Base-by-base conservation (phyloP, 2,797 vertebrate genomes). In the Lepus townsendii region DNA sequence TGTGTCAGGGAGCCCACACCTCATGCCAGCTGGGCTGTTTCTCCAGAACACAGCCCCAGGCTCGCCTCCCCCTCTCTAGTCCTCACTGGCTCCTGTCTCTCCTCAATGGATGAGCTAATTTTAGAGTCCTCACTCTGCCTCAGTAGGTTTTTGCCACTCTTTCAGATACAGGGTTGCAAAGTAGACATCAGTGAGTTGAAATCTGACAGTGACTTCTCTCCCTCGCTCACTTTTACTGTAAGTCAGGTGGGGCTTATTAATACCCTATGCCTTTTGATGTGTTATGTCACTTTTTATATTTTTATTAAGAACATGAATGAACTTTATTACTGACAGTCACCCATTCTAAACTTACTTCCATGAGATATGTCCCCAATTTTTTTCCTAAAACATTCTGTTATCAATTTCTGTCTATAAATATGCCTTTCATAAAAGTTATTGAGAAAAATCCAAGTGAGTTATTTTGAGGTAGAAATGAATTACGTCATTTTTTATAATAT, bases 401-500 rank as follows among this genome's bases (percentile, higher is more conserved):
- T 35, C 84, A 66, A 20, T 96, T 93, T 95, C 62, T 83, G 17
- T 72, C 68, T 90, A 14, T 72, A 92, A 85, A 60, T 65, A 88
- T n/a, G 32, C 16, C 42, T 77, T 92, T 80, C 87, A 79, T 85
- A 63, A 93, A 85, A 91, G 82, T 89, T 92, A 91, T 7, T 82
- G 54, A 90, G 60, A 89, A 75, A 92, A 92, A 9, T 7, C 60
- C 69, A 79, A 2, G 42, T 7, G 11, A 80, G 52, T 88, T 94
- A 32, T 90, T 93, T 95, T 71, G 90, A 88, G 50, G 54, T 80
- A 24, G 76, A 84, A 93, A 95, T 91, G 88, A 94, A 65, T 87
- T 75, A 95, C 96, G 71, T 92, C 83, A 87, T 72, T 93, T 76
- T 93, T 96, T 85, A 72, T 57, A 83, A 57, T 73, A 66, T 88